Base-by-base conservation (phyloP, 2,113 vertebrate species). In the Stictonetta naevosa region DNA sequence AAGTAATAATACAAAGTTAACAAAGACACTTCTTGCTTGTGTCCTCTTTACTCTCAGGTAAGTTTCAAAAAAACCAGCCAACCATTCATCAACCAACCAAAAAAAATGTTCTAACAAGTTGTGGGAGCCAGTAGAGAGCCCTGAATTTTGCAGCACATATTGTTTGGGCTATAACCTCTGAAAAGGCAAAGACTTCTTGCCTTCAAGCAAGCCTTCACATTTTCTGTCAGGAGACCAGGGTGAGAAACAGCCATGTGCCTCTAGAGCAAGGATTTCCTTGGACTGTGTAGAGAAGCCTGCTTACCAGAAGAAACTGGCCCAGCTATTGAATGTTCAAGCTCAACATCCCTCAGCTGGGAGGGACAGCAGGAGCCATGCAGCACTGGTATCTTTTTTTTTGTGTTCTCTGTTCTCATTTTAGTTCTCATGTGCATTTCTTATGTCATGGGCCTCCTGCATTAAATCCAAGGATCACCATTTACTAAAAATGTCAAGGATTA, bases 391-490 rank as follows among this genome's bases (percentile, higher is more conserved):
- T 28, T 38, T 69, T 34, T 7, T 69, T 69, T 63, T 36, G 15
- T 28, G 9, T 64, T 88, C 67, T 20, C 18, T 28, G 8, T 64
- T 88, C 67, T 17, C 18, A 46, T 63, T 4, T 40, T 29, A 64
- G 17, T 40, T 64, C 17, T 28, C 26, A 19, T 40, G 25, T 67
- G n/a, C 28, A 21, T 74, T 90, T 71, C 46, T 31, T 62, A 17
- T 11, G 9, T 69, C 23, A 25, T 6, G 1, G 77, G 29, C 40
- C 23, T 88, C 44, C 12, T 55, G 50, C 60, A 6, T 50, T 73
- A 17, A 17, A 55, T 46, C 25, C 0, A 1, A 63, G 23, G 28
- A 38, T 66, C 28, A 55, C 44, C 0, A 0, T 3, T 17, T 53
- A 36, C 53, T 66, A 17, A 40, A 75, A 85, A 77, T 83, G 17